phyloP scores from a whole-genome alignment of 2,113 vertebrate genomes.

The Chamaetylas fuelleborni region DNA sequence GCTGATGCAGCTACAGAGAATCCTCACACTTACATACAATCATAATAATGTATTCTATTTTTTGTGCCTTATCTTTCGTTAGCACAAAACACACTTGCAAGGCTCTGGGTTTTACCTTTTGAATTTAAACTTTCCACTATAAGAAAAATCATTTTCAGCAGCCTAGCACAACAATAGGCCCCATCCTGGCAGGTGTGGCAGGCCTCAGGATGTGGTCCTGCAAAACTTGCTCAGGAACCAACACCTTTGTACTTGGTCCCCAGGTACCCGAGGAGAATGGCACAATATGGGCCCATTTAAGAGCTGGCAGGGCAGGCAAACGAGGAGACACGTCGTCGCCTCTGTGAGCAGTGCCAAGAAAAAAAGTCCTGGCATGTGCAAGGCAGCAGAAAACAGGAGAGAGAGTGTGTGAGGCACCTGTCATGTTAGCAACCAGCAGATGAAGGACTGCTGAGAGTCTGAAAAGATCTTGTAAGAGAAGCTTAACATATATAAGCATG shows the following conservation, averaged over 20 bases:
- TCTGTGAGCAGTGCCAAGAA: neutral
- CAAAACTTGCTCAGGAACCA: neutral
- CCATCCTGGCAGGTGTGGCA: neutral
- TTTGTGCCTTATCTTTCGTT: neutral
- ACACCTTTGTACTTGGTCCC: neutral
- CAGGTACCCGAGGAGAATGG: neutral
- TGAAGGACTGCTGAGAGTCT: neutral
- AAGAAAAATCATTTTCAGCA: neutral
- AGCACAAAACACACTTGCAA: neutral
- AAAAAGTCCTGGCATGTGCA: neutral
- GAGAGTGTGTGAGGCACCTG: neutral
- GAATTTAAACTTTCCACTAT: neutral
- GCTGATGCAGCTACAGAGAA: neutral
- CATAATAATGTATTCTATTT: neutral
- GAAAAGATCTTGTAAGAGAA: neutral
- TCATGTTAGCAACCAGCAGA: neutral
- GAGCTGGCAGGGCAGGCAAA: neutral
- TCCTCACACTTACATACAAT: neutral
- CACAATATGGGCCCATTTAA: neutral
- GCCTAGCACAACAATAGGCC: neutral
- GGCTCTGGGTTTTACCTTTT: neutral
- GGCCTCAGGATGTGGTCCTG: neutral
- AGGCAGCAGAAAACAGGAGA: neutral
- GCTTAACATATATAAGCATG: neutral
- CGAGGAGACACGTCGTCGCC: fast-evolving